Evolutionary conservation across 1,140 invertebrate species (phyloP), one percentile per base, ranked within the genome.

Genomic region (Sycophila sp.): DNA sequence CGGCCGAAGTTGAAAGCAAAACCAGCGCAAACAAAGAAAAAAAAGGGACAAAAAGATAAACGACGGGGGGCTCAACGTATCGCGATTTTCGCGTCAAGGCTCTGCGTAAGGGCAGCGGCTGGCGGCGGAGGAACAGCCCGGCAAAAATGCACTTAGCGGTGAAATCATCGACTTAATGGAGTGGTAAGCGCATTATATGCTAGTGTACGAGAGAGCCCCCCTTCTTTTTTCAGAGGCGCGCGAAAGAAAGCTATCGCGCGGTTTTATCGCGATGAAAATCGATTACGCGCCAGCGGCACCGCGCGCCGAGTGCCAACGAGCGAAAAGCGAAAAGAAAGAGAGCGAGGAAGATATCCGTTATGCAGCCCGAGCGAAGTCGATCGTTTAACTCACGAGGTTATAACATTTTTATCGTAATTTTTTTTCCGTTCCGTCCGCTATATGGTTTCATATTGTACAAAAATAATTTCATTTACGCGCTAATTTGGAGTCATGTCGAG

Each of bases 141-240:
- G 38, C 38, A 58, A 60, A 68, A 59, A 36, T 59, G 66, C 67
- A 67, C 64, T 67, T 67, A 58, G 64, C 53, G 51, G 36, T 32
- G 40, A 69, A 45, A 69, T 69, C 56, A 58, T 71, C 53, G 60
- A 71, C 38, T 71, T 64, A 65, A 71, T 65, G 69, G 60, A 64
- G 68, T 32, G 38, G 58, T 40, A 49, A 58, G 69, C 47, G 49
- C 36, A 62, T 69, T 69, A 62, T 55, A 69, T 53, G n/a, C n/a
- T 62, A 62, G 56, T 55, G n/a, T 66, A 45, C 45, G 51, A 32
- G 47, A 36, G 30, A 17, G 38, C 22, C 28, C 19, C 40, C 26
- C 26, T 11, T 19, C n/a, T n/a, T n/a, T n/a, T 47, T 47, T 45
- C n/a, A 45, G 40, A 17, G 17, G n/a, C 22, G 40, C 8, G 62